Percentiles rank a stretch among this genome's conserved stretches.
Evolutionary conservation across 2,888 invertebrate species (phyloP).

Genomic region (Eilema depressum): DNA sequence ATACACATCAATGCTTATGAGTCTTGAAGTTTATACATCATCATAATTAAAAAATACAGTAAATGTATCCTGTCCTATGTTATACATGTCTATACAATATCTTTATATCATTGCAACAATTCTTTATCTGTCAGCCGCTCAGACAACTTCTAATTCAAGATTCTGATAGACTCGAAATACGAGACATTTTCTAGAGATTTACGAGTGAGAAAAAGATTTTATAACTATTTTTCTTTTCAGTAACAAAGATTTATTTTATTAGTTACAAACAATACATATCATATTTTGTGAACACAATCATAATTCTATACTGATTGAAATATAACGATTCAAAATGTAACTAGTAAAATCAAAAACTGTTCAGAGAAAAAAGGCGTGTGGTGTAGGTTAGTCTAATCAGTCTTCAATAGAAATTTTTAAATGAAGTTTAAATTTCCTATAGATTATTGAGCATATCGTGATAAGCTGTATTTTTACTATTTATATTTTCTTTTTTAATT

Average conservation of each 20-base stretch:
- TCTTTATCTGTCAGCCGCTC: background rate
- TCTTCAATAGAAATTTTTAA: slow-evolving; percentile 80
- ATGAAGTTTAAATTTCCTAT: slow-evolving; percentile 49
- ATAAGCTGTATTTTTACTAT: slow-evolving; percentile 54
- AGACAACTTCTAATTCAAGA: background rate
- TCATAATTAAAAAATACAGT: background rate
- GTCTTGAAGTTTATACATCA: background rate
- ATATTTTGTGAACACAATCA: background rate
- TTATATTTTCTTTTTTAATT: slow-evolving; percentile 11
- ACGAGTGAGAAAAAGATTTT: background rate
- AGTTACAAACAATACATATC: background rate
- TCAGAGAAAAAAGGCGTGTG: slow-evolving; percentile 40
- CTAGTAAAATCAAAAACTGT: background rate
- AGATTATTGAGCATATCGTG: slow-evolving; percentile 69
- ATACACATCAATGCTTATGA: background rate
- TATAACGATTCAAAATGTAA: slow-evolving; percentile 1
- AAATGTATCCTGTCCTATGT: background rate
- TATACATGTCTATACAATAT: background rate
- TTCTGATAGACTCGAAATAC: background rate
- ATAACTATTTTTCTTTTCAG: background rate
- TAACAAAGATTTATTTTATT: background rate
- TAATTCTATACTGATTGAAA: background rate
- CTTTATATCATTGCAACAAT: background rate
- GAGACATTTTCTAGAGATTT: background rate
- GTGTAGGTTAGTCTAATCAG: slow-evolving; percentile 81